Conservation (phyloP, 2,797 vertebrate genomes). For the Lepus townsendii region DNA sequence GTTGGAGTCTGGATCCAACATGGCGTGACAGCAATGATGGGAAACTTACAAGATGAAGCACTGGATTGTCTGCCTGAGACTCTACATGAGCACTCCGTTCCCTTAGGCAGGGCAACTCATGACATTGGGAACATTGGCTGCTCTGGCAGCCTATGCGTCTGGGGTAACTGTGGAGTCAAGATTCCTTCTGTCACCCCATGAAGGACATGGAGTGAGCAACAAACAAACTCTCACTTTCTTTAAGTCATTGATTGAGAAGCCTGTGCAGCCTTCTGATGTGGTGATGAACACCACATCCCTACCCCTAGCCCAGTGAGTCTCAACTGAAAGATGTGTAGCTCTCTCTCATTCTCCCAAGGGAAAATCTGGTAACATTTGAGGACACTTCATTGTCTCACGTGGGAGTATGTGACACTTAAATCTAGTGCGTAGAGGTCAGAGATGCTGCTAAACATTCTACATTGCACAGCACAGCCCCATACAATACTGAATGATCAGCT, state of each 20-base stretch:
- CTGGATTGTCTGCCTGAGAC: neutral
- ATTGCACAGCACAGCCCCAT: neutral
- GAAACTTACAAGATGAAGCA: neutral
- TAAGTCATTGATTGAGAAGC: neutral
- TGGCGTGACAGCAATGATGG: neutral
- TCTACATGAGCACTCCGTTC: neutral
- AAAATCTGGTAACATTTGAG: neutral
- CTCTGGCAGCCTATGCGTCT: neutral
- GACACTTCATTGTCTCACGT: neutral
- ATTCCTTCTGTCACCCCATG: neutral
- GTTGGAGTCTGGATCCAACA: neutral
- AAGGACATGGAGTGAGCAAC: neutral
- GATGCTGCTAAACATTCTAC: neutral
- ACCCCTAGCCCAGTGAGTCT: neutral
- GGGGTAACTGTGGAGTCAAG: neutral
- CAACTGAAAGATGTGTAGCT: neutral
- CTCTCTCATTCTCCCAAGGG: fast-evolving
- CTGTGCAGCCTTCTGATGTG: neutral
- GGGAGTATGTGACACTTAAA: neutral
- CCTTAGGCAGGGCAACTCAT: neutral
- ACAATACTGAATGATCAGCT: neutral
- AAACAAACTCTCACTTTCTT: neutral
- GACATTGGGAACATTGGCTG: neutral
- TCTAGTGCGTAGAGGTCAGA: neutral
- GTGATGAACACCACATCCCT: neutral